Evolutionary conservation across 2,888 invertebrate species (phyloP).

Genomic region (Volucella zonaria): DNA sequence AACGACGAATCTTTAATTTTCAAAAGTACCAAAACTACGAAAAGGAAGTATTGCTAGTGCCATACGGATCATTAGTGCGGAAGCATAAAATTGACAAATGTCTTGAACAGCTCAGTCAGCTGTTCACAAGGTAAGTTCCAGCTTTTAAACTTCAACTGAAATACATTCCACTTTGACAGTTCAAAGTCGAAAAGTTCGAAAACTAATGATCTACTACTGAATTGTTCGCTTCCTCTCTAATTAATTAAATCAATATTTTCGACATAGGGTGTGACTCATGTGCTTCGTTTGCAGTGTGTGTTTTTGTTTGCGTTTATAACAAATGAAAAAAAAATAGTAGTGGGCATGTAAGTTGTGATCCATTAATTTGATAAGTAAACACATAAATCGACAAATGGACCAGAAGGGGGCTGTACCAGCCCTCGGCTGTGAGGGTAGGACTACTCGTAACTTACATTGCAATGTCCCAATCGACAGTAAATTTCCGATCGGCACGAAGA

Average conservation of each 20-base stretch:
- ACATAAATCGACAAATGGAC: slow-evolving; percentile 55
- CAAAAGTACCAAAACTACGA: background rate
- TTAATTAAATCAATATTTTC: slow-evolving; percentile 49
- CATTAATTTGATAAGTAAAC: slow-evolving; percentile 70
- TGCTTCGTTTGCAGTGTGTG: background rate
- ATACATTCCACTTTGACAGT: slow-evolving; percentile 14
- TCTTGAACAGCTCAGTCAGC: slow-evolving; percentile 40
- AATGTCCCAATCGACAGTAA: slow-evolving; percentile 47
- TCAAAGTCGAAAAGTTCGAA: background rate
- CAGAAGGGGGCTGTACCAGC: background rate
- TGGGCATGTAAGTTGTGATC: slow-evolving; percentile 26
- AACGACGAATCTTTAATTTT: too few relatives aligned
- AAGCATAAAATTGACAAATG: slow-evolving; percentile 68
- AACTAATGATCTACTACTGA: background rate
- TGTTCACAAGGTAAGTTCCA: slow-evolving; percentile 36
- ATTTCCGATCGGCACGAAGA: slow-evolving; percentile 50
- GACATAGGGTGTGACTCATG: slow-evolving; percentile 10
- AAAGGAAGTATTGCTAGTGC: background rate
- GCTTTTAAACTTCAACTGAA: background rate
- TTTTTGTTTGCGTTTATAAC: slow-evolving; percentile 10
- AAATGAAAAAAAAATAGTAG: background rate
- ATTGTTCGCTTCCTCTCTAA: background rate
- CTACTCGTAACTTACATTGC: slow-evolving; percentile 28
- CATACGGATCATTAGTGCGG: slow-evolving; percentile 52
- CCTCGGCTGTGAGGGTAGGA: background rate